Percentiles rank a stretch among this genome's conserved stretches.
Conservation (phyloP, 2,113 vertebrate genomes). For the Talpa occidentalis region DNA sequence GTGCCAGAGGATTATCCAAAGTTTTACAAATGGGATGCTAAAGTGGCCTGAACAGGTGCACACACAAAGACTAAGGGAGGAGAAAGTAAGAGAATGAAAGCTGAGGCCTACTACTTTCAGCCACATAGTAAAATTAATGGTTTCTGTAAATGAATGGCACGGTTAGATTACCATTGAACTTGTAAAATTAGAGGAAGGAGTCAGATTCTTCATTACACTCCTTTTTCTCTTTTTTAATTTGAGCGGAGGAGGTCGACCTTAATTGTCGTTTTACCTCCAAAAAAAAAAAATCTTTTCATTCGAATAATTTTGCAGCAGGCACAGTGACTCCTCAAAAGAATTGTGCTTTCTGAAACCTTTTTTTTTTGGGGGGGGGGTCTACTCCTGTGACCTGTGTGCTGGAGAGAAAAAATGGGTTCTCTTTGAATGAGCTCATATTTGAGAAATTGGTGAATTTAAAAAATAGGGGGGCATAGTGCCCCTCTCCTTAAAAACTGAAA, state of each 20-base stretch:
- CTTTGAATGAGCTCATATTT: slow-evolving; percentile 56
- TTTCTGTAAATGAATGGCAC: slow-evolving; percentile 89
- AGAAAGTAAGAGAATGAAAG: slow-evolving; percentile 91
- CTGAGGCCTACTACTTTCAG: slow-evolving; percentile 90
- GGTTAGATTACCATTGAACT: slow-evolving; percentile 90
- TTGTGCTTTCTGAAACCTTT: slow-evolving; percentile 79
- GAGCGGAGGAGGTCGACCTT: slow-evolving; percentile 83
- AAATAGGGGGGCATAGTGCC: not conserved
- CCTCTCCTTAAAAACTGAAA: slow-evolving; percentile 23
- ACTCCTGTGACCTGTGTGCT: slow-evolving; percentile 68
- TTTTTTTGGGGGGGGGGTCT: not conserved
- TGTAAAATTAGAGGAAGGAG: slow-evolving; percentile 89
- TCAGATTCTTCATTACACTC: slow-evolving; percentile 88
- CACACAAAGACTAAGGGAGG: slow-evolving; percentile 91
- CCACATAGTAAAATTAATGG: slow-evolving; percentile 90
- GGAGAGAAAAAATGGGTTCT: slow-evolving; percentile 57
- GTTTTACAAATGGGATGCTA: slow-evolving; percentile 95
- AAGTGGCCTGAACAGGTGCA: slow-evolving; percentile 98
- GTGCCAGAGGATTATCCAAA: slow-evolving; percentile 96
- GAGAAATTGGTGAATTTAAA: slow-evolving; percentile 26
- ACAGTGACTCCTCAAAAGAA: slow-evolving; percentile 80
- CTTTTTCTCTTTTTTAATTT: slow-evolving; percentile 86
- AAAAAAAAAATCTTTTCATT: slow-evolving; percentile 82
- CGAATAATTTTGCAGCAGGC: slow-evolving; percentile 84
- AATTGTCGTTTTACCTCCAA: slow-evolving; percentile 81